These are phyloP conservation scores for Portunus trituberculatus DNA, from an alignment of 1,140 invertebrate genomes.

Conservation along the genomic window DNA sequence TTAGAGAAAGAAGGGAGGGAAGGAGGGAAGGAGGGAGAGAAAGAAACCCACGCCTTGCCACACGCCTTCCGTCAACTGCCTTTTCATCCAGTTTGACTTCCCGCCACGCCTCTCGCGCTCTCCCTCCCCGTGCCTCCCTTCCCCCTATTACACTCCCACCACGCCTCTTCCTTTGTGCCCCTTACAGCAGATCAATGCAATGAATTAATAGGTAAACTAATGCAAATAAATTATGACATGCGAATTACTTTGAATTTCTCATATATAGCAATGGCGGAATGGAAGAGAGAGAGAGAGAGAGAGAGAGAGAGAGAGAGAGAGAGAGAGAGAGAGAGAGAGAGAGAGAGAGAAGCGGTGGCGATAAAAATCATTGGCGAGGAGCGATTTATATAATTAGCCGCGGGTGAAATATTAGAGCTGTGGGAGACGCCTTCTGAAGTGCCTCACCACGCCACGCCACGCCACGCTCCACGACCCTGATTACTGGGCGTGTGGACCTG, in stretches of 20 bases:
- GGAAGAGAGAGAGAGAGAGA: slow-evolving; percentile 36
- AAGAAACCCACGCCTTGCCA: not conserved
- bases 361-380: slow-evolving; percentile 1
- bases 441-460: not conserved
- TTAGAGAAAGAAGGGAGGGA: not conserved
- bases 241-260: too few relatives aligned
- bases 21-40: not conserved
- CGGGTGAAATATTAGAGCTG: slow-evolving; percentile 25
- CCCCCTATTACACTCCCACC: not conserved
- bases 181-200: not conserved
- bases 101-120: not conserved
- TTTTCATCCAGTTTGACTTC: slow-evolving; percentile 2
- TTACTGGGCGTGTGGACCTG: too few relatives aligned
- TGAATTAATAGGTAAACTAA: not conserved
- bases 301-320: slow-evolving; percentile 11
- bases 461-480: too few relatives aligned
- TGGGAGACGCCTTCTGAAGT: not conserved
- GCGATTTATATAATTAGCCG: slow-evolving; percentile 50
- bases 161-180: not conserved
- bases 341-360: slow-evolving; percentile 1
- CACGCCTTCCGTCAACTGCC: not conserved
- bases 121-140: not conserved
- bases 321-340: slow-evolving; percentile 42
- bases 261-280: not conserved
- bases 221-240: not conserved